phyloP scores from a whole-genome alignment of 2,113 vertebrate species.

The Greenwoodochromis staneri region DNA sequence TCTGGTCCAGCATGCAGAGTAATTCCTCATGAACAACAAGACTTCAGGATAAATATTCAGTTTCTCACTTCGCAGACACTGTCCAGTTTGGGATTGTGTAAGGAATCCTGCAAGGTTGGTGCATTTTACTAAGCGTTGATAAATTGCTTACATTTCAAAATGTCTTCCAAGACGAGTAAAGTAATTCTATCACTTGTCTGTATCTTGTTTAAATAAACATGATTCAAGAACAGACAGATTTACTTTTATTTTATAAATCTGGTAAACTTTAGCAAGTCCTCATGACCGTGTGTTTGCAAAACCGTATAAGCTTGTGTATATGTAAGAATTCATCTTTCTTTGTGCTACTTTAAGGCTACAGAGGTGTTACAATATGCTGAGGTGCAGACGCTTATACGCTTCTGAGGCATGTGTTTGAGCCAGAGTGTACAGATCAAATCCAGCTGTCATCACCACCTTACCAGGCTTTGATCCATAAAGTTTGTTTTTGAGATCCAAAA shows the following conservation, averaged over 20 bases:
- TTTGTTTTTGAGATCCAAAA: neutral
- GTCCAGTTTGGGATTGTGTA: neutral
- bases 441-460: conserved; percentile 22
- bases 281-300: neutral
- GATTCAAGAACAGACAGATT: neutral
- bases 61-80: neutral
- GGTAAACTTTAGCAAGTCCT: neutral
- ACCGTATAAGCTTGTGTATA: neutral
- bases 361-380: conserved; percentile 14
- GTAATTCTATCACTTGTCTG: neutral
- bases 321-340: neutral
- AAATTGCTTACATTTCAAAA: neutral
- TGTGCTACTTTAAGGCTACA: neutral
- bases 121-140: neutral
- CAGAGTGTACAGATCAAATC: conserved; percentile 12
- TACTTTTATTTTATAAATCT: neutral
- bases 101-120: neutral
- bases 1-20: conserved; percentile 10
- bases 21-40: conserved; percentile 13
- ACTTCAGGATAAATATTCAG: conserved; percentile 25
- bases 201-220: neutral
- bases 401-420: neutral
- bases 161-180: neutral
- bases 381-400: neutral
- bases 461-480: neutral